Conservation (phyloP, 2,888 invertebrate species). For the Apomyelois bistriatella region DNA sequence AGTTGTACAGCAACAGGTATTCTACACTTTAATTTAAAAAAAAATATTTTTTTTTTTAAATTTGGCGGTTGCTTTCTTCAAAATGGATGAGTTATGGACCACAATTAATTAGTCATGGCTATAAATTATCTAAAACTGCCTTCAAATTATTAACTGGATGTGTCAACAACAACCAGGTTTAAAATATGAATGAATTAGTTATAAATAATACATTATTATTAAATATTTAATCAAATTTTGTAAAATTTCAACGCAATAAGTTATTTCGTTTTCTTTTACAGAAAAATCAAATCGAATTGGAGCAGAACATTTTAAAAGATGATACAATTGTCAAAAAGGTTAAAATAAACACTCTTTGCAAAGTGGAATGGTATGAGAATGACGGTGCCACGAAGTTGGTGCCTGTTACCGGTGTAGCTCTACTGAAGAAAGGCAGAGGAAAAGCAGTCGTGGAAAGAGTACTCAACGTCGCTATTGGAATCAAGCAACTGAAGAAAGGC, state of each 20-base stretch:
- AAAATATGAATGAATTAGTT: too few relatives aligned
- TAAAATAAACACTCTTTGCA: constrained; percentile 81
- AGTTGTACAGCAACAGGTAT: constrained; percentile 83
- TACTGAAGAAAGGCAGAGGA: constrained; percentile 73
- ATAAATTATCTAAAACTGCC: too few relatives aligned
- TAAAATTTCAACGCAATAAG: too few relatives aligned
- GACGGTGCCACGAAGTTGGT: constrained; percentile 80
- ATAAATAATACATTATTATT: too few relatives aligned
- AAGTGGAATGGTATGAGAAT: constrained; percentile 85
- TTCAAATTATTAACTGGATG: too few relatives aligned
- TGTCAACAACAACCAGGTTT: too few relatives aligned
- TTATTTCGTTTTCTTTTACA: constrained; percentile 29
- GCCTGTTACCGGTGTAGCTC: constrained; percentile 80
- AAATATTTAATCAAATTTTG: too few relatives aligned
- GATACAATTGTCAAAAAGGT: constrained; percentile 81
- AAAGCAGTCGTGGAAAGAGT: constrained; percentile 78
- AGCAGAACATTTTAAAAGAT: constrained; percentile 64
- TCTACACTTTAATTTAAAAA: too few relatives aligned
- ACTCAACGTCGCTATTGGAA: constrained; percentile 79
- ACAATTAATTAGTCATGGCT: too few relatives aligned
- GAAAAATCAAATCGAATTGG: constrained; percentile 72
- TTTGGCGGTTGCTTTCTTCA: too few relatives aligned
- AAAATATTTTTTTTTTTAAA: too few relatives aligned
- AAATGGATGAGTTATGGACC: too few relatives aligned
- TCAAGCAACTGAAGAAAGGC: constrained; percentile 75